These are phyloP conservation scores for Gambelia wislizenii DNA, from an alignment of 2,797 vertebrate genomes.

Conservation along the genomic window DNA sequence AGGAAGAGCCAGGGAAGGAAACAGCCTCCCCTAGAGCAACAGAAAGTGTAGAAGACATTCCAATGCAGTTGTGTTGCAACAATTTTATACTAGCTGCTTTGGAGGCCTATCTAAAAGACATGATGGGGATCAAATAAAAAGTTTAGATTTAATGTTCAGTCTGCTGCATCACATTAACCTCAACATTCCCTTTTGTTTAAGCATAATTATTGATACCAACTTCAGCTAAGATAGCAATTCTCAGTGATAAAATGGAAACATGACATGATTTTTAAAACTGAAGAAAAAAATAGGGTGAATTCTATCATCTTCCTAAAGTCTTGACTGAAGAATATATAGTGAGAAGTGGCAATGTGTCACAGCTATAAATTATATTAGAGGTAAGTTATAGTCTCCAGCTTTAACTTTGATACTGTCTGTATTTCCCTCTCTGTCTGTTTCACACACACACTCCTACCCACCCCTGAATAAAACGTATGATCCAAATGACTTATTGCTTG, in stretches of 20 bases:
- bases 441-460: neutral
- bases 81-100: neutral
- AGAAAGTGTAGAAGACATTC: too few species aligned
- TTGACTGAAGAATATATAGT: neutral
- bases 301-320: neutral
- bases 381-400: neutral
- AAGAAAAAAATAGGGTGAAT: neutral
- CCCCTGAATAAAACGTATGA: neutral
- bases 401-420: neutral
- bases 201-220: neutral
- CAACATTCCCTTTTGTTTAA: too few species aligned
- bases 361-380: neutral
- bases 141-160: neutral
- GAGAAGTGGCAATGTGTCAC: neutral
- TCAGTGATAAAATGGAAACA: neutral
- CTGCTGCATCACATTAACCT: neutral
- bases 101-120: neutral
- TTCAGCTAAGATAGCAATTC: neutral
- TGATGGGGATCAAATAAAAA: neutral
- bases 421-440: neutral
- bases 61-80: neutral
- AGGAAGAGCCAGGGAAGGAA: neutral
- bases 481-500: conserved; percentile 16
- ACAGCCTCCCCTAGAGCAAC: neutral
- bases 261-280: neutral